phyloP scores from a whole-genome alignment of 2,113 vertebrate genomes.

The Spea bombifrons region DNA sequence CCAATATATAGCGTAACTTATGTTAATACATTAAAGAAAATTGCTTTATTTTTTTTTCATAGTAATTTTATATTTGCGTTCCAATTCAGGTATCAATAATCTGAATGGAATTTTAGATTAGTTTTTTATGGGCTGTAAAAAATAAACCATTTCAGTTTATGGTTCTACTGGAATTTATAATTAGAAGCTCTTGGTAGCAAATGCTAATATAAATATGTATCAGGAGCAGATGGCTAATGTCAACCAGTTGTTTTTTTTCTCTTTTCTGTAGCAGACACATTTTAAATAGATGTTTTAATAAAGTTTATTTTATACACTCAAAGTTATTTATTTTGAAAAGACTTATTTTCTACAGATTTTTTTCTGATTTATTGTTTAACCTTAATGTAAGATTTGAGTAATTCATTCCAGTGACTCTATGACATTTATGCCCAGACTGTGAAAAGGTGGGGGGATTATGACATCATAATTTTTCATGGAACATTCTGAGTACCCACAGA shows the following conservation, averaged over 20 bases:
- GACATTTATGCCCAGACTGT: no score
- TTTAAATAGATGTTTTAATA: conserved; percentile 47
- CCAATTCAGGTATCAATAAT: conserved; percentile 45
- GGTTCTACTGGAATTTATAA: conserved; percentile 43
- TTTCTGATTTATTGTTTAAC: conserved; percentile 6
- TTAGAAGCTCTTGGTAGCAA: conserved; percentile 39
- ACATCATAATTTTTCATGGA: no score
- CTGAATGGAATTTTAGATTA: conserved; percentile 43
- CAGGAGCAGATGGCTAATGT: conserved; percentile 41
- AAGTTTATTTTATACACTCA: conserved; percentile 35
- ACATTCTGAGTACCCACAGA: no score
- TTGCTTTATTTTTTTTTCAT: conserved; percentile 23
- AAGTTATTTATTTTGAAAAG: conserved; percentile 26
- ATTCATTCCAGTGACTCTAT: no score
- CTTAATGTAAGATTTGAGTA: not conserved
- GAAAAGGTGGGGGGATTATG: no score
- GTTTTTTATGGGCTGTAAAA: conserved; percentile 46
- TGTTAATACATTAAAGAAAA: conserved; percentile 12
- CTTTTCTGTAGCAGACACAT: conserved; percentile 32
- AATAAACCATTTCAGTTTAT: conserved; percentile 41
- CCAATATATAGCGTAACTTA: conserved; percentile 1
- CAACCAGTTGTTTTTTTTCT: not conserved
- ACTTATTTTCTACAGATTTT: not conserved
- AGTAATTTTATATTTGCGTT: conserved; percentile 38
- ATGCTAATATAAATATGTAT: conserved; percentile 45